Percentiles rank a stretch among this genome's conserved stretches.
These are phyloP conservation scores for Drosophila affinis DNA, from an alignment of 2,888 invertebrate genomes.

Conservation along the genomic window DNA sequence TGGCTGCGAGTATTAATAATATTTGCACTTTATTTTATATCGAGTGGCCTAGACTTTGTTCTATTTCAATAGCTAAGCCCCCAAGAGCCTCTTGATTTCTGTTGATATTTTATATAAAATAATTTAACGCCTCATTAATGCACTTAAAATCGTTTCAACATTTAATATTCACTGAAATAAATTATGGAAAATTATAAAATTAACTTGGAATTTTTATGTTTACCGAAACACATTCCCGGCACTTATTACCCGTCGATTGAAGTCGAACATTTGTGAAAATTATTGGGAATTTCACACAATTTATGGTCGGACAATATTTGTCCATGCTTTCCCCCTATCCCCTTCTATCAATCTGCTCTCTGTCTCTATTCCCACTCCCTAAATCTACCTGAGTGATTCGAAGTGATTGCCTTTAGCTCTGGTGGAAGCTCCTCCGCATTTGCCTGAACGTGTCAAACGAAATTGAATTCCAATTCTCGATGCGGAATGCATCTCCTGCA, in stretches of 20 bases:
- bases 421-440: constrained; percentile 29
- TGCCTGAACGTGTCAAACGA: constrained; percentile 35
- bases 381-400: constrained; percentile 26
- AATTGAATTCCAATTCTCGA: constrained; percentile 39
- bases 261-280: background rate
- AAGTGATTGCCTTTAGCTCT: constrained; percentile 32
- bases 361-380: background rate
- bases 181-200: background rate
- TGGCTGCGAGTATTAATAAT: background rate
- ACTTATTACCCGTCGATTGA: background rate
- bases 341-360: background rate
- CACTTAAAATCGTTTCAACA: background rate
- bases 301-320: constrained; percentile 8
- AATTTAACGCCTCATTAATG: background rate
- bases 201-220: background rate
- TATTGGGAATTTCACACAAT: constrained; percentile 14
- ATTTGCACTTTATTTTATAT: background rate
- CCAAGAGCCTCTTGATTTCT: background rate
- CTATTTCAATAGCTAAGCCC: background rate
- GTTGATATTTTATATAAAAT: background rate
- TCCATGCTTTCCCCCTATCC: background rate
- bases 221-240: background rate
- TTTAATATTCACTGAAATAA: background rate
- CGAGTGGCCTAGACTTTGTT: background rate
- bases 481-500: background rate